Conservation (phyloP, 2,888 invertebrate species). For the Drosophila infuscata region DNA sequence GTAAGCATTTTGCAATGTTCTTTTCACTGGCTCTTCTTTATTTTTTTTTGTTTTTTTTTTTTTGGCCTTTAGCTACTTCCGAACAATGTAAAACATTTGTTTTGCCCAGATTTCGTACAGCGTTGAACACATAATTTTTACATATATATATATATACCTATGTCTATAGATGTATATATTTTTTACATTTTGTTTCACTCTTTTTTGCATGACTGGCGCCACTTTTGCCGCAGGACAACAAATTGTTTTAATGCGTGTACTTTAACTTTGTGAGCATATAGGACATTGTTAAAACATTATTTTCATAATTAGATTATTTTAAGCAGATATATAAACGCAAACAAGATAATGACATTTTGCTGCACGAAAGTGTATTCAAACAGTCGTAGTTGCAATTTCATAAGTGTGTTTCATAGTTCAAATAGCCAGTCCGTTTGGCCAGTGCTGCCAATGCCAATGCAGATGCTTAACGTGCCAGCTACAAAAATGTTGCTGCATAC, state of each 20-base stretch:
- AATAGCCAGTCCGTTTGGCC: constrained; percentile 16
- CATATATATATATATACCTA: constrained; percentile 23
- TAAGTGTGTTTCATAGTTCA: constrained; percentile 2
- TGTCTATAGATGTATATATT: constrained; percentile 12
- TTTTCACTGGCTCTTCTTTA: constrained; percentile 27
- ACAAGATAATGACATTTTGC: not conserved
- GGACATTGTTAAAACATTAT: not conserved
- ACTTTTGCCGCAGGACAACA: constrained; percentile 50
- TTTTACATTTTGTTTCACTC: constrained; percentile 35
- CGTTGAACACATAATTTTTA: constrained; percentile 64
- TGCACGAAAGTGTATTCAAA: not conserved
- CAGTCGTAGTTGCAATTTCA: not conserved
- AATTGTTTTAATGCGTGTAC: constrained; percentile 39
- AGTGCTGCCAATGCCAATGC: constrained; percentile 39
- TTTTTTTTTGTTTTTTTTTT: not conserved
- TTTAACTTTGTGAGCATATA: constrained; percentile 11
- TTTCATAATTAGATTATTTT: constrained; percentile 9
- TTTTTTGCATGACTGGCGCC: constrained; percentile 45
- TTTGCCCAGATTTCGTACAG: constrained; percentile 62
- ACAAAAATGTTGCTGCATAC: constrained; percentile 44
- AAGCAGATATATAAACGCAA: constrained; percentile 4
- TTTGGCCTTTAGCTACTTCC: constrained; percentile 40
- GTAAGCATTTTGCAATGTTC: constrained; percentile 49
- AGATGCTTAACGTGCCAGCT: constrained; percentile 19
- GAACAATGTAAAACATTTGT: constrained; percentile 78